These are phyloP conservation scores for Poeciliopsis turneri DNA, from an alignment of 2,797 vertebrate genomes.

Conservation along the genomic window DNA sequence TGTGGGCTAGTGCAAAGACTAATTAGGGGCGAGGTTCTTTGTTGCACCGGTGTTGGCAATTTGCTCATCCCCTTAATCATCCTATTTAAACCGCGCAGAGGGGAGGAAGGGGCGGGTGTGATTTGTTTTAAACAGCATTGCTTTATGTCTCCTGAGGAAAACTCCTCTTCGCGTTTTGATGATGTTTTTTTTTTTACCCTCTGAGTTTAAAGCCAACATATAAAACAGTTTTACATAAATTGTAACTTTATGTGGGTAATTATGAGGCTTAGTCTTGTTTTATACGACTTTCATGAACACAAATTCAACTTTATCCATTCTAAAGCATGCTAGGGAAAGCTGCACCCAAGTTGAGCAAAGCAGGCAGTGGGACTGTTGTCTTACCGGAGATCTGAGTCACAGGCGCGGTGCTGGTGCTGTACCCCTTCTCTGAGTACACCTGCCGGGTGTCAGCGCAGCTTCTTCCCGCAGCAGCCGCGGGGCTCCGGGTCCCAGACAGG, in stretches of 20 bases:
- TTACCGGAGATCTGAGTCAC: slow-evolving; percentile 87
- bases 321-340: not conserved
- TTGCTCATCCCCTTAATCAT: slow-evolving; percentile 77
- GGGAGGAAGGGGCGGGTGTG: slow-evolving; percentile 50
- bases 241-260: not conserved
- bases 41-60: slow-evolving; percentile 77
- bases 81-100: slow-evolving; percentile 64
- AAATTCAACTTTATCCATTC: slow-evolving; percentile 19
- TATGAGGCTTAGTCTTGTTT: not conserved
- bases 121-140: slow-evolving; percentile 63
- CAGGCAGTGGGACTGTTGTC: slow-evolving; percentile 24
- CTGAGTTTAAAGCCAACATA: slow-evolving; percentile 33
- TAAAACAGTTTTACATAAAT: slow-evolving; percentile 9
- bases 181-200: not conserved
- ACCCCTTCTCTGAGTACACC: slow-evolving; percentile 86
- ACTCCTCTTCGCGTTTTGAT: slow-evolving; percentile 20
- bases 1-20: slow-evolving; percentile 63
- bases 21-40: slow-evolving; percentile 82
- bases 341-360: not conserved
- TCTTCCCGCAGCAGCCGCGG: slow-evolving; percentile 74
- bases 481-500: slow-evolving; percentile 70
- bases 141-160: slow-evolving; percentile 45
- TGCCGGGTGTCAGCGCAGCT: slow-evolving; percentile 88
- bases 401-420: slow-evolving; percentile 84
- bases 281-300: slow-evolving; percentile 15